These are phyloP conservation scores for Trematomus loennbergii DNA, from an alignment of 2,113 vertebrate species.

Conservation along the genomic window DNA sequence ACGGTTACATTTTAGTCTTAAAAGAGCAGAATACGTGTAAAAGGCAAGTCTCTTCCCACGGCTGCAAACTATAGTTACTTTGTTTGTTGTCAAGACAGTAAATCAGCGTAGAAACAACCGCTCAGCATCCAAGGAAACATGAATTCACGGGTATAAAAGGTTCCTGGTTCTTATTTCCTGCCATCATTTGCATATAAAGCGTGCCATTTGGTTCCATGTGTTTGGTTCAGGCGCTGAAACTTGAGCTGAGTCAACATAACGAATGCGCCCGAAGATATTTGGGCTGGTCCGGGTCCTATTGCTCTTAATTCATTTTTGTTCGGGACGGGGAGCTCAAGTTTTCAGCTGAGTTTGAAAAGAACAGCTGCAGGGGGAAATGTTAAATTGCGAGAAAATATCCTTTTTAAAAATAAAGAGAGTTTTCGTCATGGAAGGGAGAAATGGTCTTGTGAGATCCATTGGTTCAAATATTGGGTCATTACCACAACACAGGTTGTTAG, in stretches of 20 bases:
- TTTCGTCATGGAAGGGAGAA: too few relatives aligned
- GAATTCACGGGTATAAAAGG: constrained; percentile 7
- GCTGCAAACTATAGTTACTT: constrained; percentile 7
- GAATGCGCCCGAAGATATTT: constrained; percentile 77
- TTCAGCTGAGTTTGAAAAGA: constrained; percentile 36
- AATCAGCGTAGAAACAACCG: constrained; percentile 11
- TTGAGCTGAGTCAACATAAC: constrained; percentile 55
- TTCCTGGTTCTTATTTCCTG: constrained; percentile 67
- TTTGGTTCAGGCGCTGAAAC: constrained; percentile 55
- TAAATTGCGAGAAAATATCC: too few relatives aligned
- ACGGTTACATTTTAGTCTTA: constrained; percentile 3
- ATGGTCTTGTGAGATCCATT: too few relatives aligned
- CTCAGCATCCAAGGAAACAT: constrained; percentile 1
- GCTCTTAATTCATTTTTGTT: constrained; percentile 65
- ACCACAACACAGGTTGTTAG: not conserved
- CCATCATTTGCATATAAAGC: constrained; percentile 66
- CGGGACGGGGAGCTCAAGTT: constrained; percentile 55
- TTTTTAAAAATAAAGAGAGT: too few relatives aligned
- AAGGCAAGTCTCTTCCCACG: constrained; percentile 17
- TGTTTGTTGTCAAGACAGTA: not conserved
- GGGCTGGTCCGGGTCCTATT: constrained; percentile 62
- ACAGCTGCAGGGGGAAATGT: constrained; percentile 42
- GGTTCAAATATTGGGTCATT: too few relatives aligned
- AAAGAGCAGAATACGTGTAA: constrained; percentile 8
- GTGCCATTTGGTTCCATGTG: constrained; percentile 59